A percentile compares a stretch with the other conserved stretches of the same genome.
Conservation (phyloP, 2,113 vertebrate species). For the Lagopus leucura region DNA sequence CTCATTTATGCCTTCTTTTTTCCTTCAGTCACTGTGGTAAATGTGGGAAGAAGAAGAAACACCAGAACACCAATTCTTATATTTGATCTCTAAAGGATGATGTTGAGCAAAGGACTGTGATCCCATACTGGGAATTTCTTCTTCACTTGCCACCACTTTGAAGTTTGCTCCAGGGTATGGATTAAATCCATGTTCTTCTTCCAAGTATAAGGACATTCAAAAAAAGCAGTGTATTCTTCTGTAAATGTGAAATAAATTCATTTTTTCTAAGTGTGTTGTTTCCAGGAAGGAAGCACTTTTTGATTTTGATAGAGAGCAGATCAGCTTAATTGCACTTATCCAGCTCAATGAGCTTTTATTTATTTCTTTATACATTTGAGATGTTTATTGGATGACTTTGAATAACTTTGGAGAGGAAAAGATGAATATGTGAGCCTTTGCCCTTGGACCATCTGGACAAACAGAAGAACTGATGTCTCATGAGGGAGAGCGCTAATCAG, state of each 20-base stretch:
- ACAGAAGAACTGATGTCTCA: not conserved
- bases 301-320: conserved; percentile 3
- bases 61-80: conserved; percentile 45
- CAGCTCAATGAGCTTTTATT: conserved; percentile 17
- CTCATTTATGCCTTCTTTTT: not conserved
- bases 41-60: conserved; percentile 55
- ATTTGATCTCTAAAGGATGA: conserved; percentile 56
- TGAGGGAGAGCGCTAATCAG: not conserved
- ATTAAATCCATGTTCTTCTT: conserved; percentile 12
- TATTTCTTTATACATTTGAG: not conserved
- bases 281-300: not conserved
- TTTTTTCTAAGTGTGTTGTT: conserved; percentile 4
- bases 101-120: not conserved
- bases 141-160: not conserved
- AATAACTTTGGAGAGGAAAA: not conserved
- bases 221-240: conserved; percentile 55
- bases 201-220: not conserved
- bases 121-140: not conserved
- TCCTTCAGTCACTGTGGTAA: conserved; percentile 34
- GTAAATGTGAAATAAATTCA: conserved; percentile 38
- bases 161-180: not conserved
- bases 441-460: not conserved
- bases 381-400: not conserved
- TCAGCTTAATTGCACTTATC: not conserved
- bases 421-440: not conserved